These are phyloP conservation scores for Lasioglossum morio DNA, from an alignment of 2,888 invertebrate genomes.

Conservation along the genomic window DNA sequence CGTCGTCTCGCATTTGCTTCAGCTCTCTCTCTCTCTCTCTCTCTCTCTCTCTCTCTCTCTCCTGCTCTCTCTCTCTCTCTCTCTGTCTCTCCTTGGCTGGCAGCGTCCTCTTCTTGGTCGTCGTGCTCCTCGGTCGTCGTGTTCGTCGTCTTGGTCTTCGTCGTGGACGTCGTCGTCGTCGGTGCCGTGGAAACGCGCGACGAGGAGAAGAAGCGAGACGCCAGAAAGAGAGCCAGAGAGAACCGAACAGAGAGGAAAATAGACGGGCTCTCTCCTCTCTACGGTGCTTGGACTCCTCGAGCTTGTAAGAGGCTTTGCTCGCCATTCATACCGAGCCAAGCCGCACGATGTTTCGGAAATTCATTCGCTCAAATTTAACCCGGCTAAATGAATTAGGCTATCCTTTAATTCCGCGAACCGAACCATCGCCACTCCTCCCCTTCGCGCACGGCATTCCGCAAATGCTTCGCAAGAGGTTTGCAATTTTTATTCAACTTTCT, in stretches of 20 bases:
- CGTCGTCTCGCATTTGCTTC: conserved; percentile 83
- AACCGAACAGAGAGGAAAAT: conserved; percentile 16
- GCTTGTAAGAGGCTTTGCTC: conserved; percentile 56
- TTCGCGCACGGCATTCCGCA: background rate
- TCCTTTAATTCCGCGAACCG: background rate
- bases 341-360: conserved; percentile 38
- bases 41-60: too few relatives aligned
- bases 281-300: conserved; percentile 46
- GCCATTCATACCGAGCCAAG: conserved; percentile 39
- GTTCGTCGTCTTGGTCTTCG: conserved; percentile 18
- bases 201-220: conserved; percentile 26
- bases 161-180: conserved; percentile 45
- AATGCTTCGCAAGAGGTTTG: background rate
- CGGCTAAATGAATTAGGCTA: conserved; percentile 5
- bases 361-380: conserved; percentile 24
- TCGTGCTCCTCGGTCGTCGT: conserved; percentile 38
- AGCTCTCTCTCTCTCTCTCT: conserved; percentile 6
- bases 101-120: conserved; percentile 66
- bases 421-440: background rate
- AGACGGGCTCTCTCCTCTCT: conserved; percentile 28
- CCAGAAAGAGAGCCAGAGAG: background rate
- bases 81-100: conserved; percentile 66
- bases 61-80: conserved; percentile 2
- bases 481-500: background rate
- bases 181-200: conserved; percentile 42